Evolutionary conservation across 2,113 vertebrate genomes (phyloP), one percentile per base, ranked within the genome.

Genomic region (Tachycineta bicolor): DNA sequence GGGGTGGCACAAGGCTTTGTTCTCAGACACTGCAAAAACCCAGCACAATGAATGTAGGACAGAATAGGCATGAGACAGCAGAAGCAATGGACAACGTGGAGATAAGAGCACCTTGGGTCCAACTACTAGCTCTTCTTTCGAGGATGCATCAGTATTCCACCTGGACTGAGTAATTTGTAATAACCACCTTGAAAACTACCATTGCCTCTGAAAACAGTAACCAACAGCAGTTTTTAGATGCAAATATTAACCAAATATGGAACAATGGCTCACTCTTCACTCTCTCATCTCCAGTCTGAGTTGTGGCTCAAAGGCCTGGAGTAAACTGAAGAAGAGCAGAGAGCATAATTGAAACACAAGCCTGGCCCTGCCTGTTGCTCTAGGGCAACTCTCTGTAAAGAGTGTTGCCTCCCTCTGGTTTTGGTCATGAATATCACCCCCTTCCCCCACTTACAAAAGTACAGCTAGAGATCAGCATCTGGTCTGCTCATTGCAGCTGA

Each of bases 1-100:
- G 1, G 99, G 99, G 91, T 99, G 99, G 94, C 99, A 99, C 96
- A 99, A 98, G 67, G 98, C 98, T 96, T 99, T 99, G 97, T 98
- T 99, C 97, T 99, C 99, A 92, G 99, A 99, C 96, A 99, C 99
- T 99, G 98, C 50, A 98, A 78, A 96, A 98, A 63, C 47, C 37
- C 96, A 93, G 31, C 2, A 8, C 44, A 75, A 37, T 46, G n/a
- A 95, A 71, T 50, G 39, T 29, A 65, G 26, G 19, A 14, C 17
- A 81, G 56, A 81, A 91, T 10, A 39, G 60, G 31, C 24, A 86
- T 0, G 3, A 81, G 79, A 29, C 11, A 93, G 62, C 43, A 90
- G 58, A 65, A 88, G 43, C 34, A 83, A 53, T 4, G 37, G 47
- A 52, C 33, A 84, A 6, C 6, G 8, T 71, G 49, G 28, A 63